phyloP scores from a whole-genome alignment of 2,888 invertebrate genomes.

The Odontocolon sp. region DNA sequence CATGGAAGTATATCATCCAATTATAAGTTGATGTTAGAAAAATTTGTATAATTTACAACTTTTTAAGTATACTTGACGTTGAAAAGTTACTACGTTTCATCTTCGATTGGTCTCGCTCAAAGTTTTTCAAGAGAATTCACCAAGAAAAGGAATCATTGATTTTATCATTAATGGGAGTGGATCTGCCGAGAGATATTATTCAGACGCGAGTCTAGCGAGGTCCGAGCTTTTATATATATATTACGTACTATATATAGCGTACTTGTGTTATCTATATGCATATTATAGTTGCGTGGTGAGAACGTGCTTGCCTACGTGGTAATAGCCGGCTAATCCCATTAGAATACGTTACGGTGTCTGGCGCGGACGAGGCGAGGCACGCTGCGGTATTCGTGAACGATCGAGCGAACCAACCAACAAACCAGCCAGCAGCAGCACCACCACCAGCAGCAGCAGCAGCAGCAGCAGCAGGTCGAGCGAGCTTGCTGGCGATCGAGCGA shows the following conservation, averaged over 20 bases:
- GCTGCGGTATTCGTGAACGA: slow-evolving; percentile 46
- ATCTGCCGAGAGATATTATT: not conserved
- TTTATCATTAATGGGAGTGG: not conserved
- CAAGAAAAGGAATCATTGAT: too few species aligned
- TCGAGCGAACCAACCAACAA: too few species aligned
- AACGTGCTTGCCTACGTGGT: slow-evolving; percentile 67
- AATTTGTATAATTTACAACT: too few species aligned
- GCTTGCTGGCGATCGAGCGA: too few species aligned
- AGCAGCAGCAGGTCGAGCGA: slow-evolving; percentile 39
- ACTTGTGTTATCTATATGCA: not conserved
- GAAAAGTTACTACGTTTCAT: too few species aligned
- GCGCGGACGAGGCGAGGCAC: slow-evolving; percentile 59
- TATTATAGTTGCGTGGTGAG: slow-evolving; percentile 55
- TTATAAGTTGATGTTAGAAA: too few species aligned
- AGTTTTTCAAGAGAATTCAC: too few species aligned
- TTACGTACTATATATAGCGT: not conserved
- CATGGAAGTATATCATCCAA: too few species aligned
- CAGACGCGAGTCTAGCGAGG: slow-evolving; percentile 23
- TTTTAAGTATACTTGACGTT: too few species aligned
- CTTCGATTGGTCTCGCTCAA: too few species aligned
- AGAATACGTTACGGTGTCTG: slow-evolving; percentile 72
- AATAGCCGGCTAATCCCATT: slow-evolving; percentile 75
- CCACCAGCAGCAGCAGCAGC: slow-evolving; percentile 33
- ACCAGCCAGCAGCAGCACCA: too few species aligned
- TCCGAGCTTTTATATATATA: slow-evolving; percentile 13